Evolutionary conservation across 2,888 invertebrate species (phyloP), one percentile per base, ranked within the genome.

Genomic region (Phania funesta): DNA sequence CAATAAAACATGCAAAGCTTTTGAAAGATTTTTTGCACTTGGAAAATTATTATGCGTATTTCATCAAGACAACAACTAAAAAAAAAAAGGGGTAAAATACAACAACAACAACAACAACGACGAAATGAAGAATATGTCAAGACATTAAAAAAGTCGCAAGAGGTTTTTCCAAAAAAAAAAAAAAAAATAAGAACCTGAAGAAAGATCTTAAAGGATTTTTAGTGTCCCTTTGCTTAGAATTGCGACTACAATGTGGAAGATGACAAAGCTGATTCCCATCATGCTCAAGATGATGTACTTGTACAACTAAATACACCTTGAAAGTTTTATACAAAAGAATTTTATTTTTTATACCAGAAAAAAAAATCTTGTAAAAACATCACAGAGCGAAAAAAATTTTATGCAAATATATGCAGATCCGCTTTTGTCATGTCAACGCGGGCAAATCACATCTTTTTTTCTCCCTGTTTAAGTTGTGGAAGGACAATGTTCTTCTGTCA

Each of bases 361-460:
- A n/a, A 46, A 64, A 56, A 35, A 52, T 80, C 77, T 84, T 85
- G 18, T 50, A 54, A 62, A 60, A 60, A 81, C n/a, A 74, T 26
- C 16, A 62, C 26, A 70, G 46, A 56, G 50, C 16, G 18, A 56
- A 77, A 68, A 77, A 71, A 70, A 89, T 87, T 87, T 85, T 87
- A 89, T 89, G 89, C 89, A 88, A 89, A 89, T 89, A 81, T 89
- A 89, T 89, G 89, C 89, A 89, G 89, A 89, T 89, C 87, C 86
- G 89, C 89, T 89, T 89, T 89, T 86, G 87, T 87, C 86, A 88
- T 88, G 89, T 88, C 88, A 89, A 86, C 78, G 82, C 82, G 82
- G 82, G 82, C 82, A 82, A 82, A 82, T 82, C 82, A 78, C 82
- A 82, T 58, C 38, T 56, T 74, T 46, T 56, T 46, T 60, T 56